Evolutionary conservation across 2,797 vertebrate genomes (phyloP).

Genomic region (Rallus crepitans): DNA sequence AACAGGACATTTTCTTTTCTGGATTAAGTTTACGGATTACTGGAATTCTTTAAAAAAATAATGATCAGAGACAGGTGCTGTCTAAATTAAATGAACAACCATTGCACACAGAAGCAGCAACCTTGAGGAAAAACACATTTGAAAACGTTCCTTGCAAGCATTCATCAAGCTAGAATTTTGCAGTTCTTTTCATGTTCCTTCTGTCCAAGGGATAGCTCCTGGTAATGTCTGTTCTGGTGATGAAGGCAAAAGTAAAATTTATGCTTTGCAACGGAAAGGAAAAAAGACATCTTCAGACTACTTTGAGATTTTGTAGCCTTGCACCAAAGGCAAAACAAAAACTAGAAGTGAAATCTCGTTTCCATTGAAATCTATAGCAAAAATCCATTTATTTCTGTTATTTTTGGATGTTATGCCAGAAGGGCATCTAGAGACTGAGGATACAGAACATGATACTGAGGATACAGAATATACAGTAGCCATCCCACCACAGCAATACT

Average conservation of each 20-base stretch:
- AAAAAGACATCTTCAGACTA: conserved; percentile 23
- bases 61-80: conserved; percentile 40
- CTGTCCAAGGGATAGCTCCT: conserved; percentile 63
- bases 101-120: conserved; percentile 27
- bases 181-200: conserved; percentile 45
- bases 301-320: conserved; percentile 25
- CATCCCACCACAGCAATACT: background rate
- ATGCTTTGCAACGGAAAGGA: conserved; percentile 5
- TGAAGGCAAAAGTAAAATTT: conserved; percentile 56
- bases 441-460: background rate
- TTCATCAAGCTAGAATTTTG: conserved; percentile 44
- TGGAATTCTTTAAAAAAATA: conserved; percentile 30
- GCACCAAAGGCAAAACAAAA: conserved; percentile 34
- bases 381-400: conserved; percentile 10
- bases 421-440: background rate
- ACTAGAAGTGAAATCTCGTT: background rate
- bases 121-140: conserved; percentile 60
- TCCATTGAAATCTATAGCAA: background rate
- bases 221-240: conserved; percentile 33
- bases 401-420: background rate
- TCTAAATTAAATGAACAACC: conserved; percentile 38
- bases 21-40: conserved; percentile 33
- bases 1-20: background rate
- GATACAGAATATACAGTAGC: background rate
- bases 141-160: conserved; percentile 20